These are phyloP conservation scores for Centroberyx gerrardi DNA, from an alignment of 2,797 vertebrate genomes.

Conservation along the genomic window DNA sequence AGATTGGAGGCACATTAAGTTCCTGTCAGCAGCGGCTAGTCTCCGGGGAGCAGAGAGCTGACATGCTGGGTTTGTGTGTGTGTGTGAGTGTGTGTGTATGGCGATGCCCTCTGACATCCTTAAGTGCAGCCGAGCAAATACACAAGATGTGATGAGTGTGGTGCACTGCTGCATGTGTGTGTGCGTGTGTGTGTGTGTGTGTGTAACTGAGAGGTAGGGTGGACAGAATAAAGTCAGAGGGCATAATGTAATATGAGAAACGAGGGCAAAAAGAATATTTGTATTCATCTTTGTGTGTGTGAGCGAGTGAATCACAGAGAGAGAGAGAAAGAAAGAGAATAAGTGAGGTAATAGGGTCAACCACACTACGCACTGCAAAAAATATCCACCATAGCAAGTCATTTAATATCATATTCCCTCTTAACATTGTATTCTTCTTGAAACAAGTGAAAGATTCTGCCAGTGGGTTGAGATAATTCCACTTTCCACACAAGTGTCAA, in stretches of 20 bases:
- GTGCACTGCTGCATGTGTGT: constrained; percentile 3
- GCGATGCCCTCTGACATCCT: constrained; percentile 55
- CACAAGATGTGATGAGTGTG: constrained; percentile 33
- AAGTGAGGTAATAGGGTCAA: neutral
- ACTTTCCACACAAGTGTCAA: too few species aligned
- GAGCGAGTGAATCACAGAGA: neutral
- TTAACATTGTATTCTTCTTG: neutral
- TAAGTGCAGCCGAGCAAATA: constrained; percentile 60
- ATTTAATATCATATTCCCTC: neutral
- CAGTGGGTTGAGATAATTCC: neutral
- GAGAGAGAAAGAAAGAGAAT: neutral
- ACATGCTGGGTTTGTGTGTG: constrained; percentile 3
- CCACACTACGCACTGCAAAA: neutral
- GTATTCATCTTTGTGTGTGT: neutral
- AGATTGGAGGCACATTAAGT: constrained; percentile 61
- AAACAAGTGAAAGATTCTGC: constrained; percentile 12
- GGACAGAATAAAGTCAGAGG: neutral
- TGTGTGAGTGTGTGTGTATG: constrained; percentile 20
- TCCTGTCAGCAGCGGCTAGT: constrained; percentile 56
- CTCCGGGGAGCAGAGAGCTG: constrained; percentile 50
- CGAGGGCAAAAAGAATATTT: neutral
- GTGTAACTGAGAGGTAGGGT: constrained; percentile 2
- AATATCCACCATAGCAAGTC: neutral
- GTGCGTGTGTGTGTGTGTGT: constrained; percentile 1
- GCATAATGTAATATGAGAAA: constrained; percentile 11